phyloP scores from a whole-genome alignment of 1,140 invertebrate species.

The Drosophila nannoptera region DNA sequence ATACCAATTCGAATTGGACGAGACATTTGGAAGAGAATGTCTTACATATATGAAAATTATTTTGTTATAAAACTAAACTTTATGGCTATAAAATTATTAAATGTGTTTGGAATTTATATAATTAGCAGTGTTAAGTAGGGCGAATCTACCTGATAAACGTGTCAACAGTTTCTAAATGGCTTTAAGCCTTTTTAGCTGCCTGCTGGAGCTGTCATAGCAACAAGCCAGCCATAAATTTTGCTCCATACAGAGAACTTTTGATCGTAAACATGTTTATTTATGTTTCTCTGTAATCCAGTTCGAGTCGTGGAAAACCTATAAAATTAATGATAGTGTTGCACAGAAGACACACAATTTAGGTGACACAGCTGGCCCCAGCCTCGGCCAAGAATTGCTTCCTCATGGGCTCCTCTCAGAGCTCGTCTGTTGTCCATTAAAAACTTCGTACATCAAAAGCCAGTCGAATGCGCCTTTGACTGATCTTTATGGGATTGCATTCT shows the following conservation, averaged over 20 bases:
- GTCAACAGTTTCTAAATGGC: neutral
- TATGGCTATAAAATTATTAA: no score
- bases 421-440: slow-evolving; percentile 55
- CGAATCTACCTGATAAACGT: neutral
- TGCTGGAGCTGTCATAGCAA: neutral
- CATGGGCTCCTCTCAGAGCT: slow-evolving; percentile 36
- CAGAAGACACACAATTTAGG: slow-evolving; percentile 1
- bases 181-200: neutral
- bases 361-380: slow-evolving; percentile 2
- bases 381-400: slow-evolving; percentile 9
- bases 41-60: neutral
- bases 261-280: slow-evolving; percentile 30
- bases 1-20: slow-evolving; percentile 18
- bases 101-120: no score
- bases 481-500: slow-evolving; percentile 45
- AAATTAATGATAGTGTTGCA: slow-evolving; percentile 12
- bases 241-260: slow-evolving; percentile 4
- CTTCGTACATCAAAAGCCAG: slow-evolving; percentile 32
- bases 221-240: slow-evolving; percentile 3
- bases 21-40: neutral
- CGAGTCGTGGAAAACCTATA: slow-evolving; percentile 5
- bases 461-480: slow-evolving; percentile 19
- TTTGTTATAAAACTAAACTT: no score
- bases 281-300: slow-evolving; percentile 10
- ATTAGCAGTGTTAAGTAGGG: neutral